Conservation (phyloP, 2,888 invertebrate species). For the Pharmacophagus antenor region DNA sequence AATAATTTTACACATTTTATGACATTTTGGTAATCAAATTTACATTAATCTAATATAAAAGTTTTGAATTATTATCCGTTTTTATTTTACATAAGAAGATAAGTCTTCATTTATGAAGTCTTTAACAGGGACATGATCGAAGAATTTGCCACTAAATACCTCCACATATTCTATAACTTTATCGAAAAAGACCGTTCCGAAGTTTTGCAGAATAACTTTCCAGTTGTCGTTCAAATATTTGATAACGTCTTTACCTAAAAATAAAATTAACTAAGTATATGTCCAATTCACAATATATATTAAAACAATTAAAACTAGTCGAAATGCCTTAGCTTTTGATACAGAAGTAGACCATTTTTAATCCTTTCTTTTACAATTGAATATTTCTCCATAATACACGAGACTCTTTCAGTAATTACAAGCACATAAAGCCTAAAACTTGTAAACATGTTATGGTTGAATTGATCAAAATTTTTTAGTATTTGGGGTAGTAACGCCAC, state of each 20-base stretch:
- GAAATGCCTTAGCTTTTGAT: not conserved
- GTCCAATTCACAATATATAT: not conserved
- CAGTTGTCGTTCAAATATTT: slow-evolving; percentile 44
- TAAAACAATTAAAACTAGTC: not conserved
- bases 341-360: not conserved
- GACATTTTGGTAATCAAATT: no score
- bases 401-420: no score
- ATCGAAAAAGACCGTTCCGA: slow-evolving; percentile 39
- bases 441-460: no score
- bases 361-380: no score
- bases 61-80: not conserved
- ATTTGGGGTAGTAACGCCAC: no score
- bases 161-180: slow-evolving; percentile 34
- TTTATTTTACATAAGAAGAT: slow-evolving; percentile 34
- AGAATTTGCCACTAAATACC: slow-evolving; percentile 36
- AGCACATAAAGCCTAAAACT: no score
- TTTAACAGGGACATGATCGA: slow-evolving; percentile 39
- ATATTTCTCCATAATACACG: no score
- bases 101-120: slow-evolving; percentile 43
- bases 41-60: not conserved
- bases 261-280: slow-evolving; percentile 2
- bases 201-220: slow-evolving; percentile 35
- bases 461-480: no score
- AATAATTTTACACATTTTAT: no score
- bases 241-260: slow-evolving; percentile 42